Base-by-base conservation (phyloP, 35 echinoderm and acorn worm genomes). In the Apostichopus californicus region DNA sequence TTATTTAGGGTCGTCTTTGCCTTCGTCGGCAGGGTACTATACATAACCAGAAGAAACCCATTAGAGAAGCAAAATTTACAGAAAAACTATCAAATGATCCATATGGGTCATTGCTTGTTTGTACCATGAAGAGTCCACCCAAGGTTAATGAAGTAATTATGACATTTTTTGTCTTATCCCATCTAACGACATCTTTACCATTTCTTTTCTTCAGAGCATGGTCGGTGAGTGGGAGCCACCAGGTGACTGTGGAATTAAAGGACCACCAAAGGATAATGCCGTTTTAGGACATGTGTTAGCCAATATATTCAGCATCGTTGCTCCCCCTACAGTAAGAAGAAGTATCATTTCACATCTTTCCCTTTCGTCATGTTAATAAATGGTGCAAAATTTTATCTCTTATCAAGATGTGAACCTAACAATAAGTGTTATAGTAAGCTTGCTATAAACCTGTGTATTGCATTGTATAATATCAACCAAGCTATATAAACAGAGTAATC, bases 221-320 rank as follows among this genome's bases (percentile, higher is more conserved):
- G 95, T 96, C 24, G 95, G 97, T 77, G 97, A 99, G 72, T 99
- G 97, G 97, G 95, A 99, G 86, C 95, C 95, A 57, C 95, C 97
- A 21, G 93, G 87, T n/a, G 97, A 99, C 3, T 91, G 87, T 54
- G 89, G 95, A 6, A 91, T 98, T 26, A 94, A 85, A 82, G 93
- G 93, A 46, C 91, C 95, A 83, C 93, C 95, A 10, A 94, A 87
- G 61, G 94, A 94, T 57, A 98, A 98, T 78, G 97, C 97, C 2
- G 88, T 98, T 8, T 82, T 98, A 21, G 97, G 97, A 72, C 97
- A 98, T 90, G 94, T 98, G 54, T 78, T 98, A 2, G 95, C 95
- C 54, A 91, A 95, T 20, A 73, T 98, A 25, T 98, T 98, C 88
- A 94, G 79, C 75, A 96, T 98, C 77, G 95, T 98, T 60, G 92